Percentiles rank a stretch among this genome's conserved stretches.
Evolutionary conservation across 2,113 vertebrate genomes (phyloP).

Genomic region (Psammodynastes pulverulentus): DNA sequence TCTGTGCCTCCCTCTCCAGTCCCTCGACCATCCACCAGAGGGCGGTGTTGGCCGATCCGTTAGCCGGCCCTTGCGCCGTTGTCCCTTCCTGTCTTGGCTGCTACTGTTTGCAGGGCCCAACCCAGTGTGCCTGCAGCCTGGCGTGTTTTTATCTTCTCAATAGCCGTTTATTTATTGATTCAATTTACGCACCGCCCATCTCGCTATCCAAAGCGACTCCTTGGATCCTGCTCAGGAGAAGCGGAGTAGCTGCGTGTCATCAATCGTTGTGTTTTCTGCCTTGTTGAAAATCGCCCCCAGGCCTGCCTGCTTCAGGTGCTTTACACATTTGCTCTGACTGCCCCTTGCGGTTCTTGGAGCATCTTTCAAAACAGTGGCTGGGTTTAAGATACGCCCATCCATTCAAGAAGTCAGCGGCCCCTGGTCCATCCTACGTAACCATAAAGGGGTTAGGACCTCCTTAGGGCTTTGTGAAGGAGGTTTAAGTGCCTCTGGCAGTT

Average conservation of each 20-base stretch:
- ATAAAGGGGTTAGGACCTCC: no score
- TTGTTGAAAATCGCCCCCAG: neutral
- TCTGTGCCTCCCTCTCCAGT: neutral
- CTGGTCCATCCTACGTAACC: no score
- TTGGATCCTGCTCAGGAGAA: neutral
- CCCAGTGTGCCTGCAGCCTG: neutral
- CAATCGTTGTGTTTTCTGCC: neutral
- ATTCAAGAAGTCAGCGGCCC: neutral
- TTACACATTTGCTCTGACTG: neutral
- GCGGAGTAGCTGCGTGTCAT: neutral
- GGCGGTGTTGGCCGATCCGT: neutral
- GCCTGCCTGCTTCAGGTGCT: neutral
- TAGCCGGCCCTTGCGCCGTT: neutral
- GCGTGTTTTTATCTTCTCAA: neutral
- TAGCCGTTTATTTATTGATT: neutral
- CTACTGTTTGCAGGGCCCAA: neutral
- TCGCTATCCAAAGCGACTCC: neutral
- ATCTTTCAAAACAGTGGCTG: neutral
- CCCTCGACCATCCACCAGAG: neutral
- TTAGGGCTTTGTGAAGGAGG: no score
- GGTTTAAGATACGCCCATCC: neutral
- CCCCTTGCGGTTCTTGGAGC: neutral
- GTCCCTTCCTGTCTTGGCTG: neutral
- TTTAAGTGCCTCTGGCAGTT: neutral
- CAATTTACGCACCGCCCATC: neutral